Base-by-base conservation (phyloP, 1,140 invertebrate genomes). In the Meloidogyne hapla region DNA sequence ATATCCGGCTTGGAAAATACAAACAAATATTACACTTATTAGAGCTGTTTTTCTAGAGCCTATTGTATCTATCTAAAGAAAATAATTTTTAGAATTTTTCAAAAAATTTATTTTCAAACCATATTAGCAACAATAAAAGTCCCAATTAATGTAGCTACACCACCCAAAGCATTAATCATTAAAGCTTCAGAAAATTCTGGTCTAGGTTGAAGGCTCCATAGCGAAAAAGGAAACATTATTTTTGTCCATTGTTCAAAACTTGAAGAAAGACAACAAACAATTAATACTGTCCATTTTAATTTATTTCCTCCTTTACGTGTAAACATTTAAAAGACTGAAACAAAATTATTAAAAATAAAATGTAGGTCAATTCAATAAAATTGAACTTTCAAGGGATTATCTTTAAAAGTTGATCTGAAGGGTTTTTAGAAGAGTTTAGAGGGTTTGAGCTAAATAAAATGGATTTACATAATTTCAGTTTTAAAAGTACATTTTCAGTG, bases 281-380 rank as follows among this genome's bases (percentile, higher is more conserved):
- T 38, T 42, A 67, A 21, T 42, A 67, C 65, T 42, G 40, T 33
- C 65, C 65, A 67, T 67, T 67, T 67, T n/a, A 56, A 18, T 56
- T 56, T 56, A 56, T 56, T 56, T 56, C 12, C 48, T 56, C n/a
- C n/a, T 56, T 56, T 56, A n/a, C 18, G 18, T 56, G 12, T 56
- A n/a, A 56, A 21, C 18, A 56, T 56, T 56, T 4, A 56, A 5
- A 8, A 5, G 9, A 6, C 33, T 33, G 33, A 33, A 33, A 33
- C n/a, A 33, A 0, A 33, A 8, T 4, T 6, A 33, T 33, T 33
- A 3, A 6, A 33, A 3, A 33, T 33, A 33, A 33, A 33, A 33
- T 33, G 33, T 33, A 8, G 33, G 33, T 33, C 33, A 33, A 33
- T 33, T 33, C 9, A 33, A 6, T 6, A 33, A 33, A 33, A 33